A percentile compares a stretch with the other conserved stretches of the same genome.
Conservation (phyloP, 1,140 invertebrate genomes). For the Micrasema longulum region DNA sequence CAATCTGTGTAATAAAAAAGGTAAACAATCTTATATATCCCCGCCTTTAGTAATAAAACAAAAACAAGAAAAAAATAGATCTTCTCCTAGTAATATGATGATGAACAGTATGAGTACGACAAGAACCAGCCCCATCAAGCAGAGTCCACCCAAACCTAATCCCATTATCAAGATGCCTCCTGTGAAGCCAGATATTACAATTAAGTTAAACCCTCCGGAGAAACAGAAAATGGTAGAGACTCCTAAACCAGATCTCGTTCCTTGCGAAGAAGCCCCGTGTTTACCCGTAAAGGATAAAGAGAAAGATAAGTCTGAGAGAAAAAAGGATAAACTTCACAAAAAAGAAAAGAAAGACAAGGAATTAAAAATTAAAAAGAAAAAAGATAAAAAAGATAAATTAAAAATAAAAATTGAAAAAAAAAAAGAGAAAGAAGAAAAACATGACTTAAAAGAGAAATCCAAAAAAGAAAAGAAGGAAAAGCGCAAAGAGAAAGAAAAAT, state of each 20-base stretch:
- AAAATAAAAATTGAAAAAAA: slow-evolving; percentile 72
- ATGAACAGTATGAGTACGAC: slow-evolving; percentile 61
- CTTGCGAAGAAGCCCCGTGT: slow-evolving; percentile 44
- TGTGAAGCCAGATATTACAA: slow-evolving; percentile 66
- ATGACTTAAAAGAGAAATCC: slow-evolving; percentile 71
- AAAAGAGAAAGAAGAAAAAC: slow-evolving; percentile 69
- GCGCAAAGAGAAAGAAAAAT: slow-evolving; percentile 72
- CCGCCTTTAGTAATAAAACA: slow-evolving; percentile 56
- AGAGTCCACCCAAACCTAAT: slow-evolving; percentile 60
- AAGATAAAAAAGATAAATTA: slow-evolving; percentile 79
- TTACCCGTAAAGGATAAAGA: slow-evolving; percentile 61
- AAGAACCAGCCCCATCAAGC: slow-evolving; percentile 40
- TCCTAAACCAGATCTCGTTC: slow-evolving; percentile 54
- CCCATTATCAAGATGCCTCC: slow-evolving; percentile 64
- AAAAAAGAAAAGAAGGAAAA: slow-evolving; percentile 70
- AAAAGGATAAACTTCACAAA: slow-evolving; percentile 78
- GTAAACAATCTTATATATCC: slow-evolving; percentile 60
- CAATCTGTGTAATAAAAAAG: slow-evolving; percentile 59
- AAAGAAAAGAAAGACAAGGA: slow-evolving; percentile 79
- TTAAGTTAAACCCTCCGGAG: slow-evolving; percentile 67
- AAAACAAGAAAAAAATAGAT: slow-evolving; percentile 65
- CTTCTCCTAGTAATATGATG: slow-evolving; percentile 65
- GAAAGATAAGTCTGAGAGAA: slow-evolving; percentile 68
- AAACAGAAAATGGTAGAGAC: slow-evolving; percentile 53
- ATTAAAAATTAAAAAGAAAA: slow-evolving; percentile 79